Evolutionary conservation across 2,888 invertebrate species (phyloP), one percentile per base, ranked within the genome.

Genomic region (Pseudeuparius sepicola): DNA sequence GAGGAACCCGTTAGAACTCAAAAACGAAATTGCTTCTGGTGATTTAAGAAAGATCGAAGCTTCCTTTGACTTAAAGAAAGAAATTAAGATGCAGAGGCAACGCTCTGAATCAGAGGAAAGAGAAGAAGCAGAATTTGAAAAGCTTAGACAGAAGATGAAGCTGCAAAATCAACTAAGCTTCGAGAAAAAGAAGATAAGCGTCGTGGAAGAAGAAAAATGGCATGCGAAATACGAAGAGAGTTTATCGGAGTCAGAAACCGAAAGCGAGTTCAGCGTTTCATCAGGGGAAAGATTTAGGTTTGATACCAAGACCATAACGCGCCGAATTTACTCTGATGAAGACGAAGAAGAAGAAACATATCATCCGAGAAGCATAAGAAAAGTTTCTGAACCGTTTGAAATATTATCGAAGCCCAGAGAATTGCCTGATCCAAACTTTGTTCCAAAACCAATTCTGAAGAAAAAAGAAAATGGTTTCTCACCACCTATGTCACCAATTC

Each of bases 391-490:
- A 51, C 70, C 71, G 0, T 74, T 73, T 42, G 68, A 68, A 38
- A 71, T 76, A 43, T 58, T 72, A 2, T 66, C 70, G 1, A 74
- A 74, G 46, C 73, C 73, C 1, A 59, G 69, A 38, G 73, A 77
- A n/a, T 59, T 76, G 26, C 74, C 77, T 0, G 75, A 76, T 56
- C 77, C 80, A 0, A 78, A 75, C 56, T 75, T 79, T 51, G 61
- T 79, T 17, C 86, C 85, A 1, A 86, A 85, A 55, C 85, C 86
- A 1, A 86, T 86, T 47, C 55, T 86, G 9, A 86, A 86, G 54
- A 59, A 55, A 41, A 49, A 44, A 17, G 54, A 54, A 29, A n/a
- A n/a, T n/a, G n/a, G 7, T 7, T 20, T n/a, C n/a, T 37, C 40
- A 4, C 36, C 34, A n/a, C 14, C 29, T 3, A 25, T 34, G 10